phyloP scores from a whole-genome alignment of 2,113 vertebrate species.

The Triplophysa tibetana region DNA sequence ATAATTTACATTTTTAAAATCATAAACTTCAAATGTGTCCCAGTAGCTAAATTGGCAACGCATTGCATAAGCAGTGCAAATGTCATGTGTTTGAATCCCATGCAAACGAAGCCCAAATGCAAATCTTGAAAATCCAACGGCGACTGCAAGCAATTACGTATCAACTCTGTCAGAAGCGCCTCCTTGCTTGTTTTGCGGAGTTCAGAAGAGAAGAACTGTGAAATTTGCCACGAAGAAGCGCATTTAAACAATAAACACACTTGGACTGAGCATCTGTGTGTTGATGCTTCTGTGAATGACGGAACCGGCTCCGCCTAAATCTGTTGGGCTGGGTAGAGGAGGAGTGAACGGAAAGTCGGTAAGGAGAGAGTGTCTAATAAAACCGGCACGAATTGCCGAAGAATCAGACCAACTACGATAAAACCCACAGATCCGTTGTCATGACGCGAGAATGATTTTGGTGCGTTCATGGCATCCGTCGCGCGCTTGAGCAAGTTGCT shows the following conservation, averaged over 20 bases:
- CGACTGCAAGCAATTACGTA: background rate
- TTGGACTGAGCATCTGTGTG: slow-evolving; percentile 7
- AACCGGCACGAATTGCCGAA: slow-evolving; percentile 47
- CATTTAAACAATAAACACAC: slow-evolving; percentile 5
- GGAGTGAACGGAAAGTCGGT: slow-evolving; percentile 59
- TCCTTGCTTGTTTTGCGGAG: background rate
- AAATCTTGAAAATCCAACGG: no score
- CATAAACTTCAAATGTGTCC: no score
- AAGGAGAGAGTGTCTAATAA: slow-evolving; percentile 20
- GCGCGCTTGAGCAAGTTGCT: slow-evolving; percentile 31
- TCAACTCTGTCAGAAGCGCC: slow-evolving; percentile 2
- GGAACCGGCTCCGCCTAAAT: slow-evolving; percentile 53
- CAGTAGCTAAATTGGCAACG: no score
- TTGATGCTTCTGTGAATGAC: slow-evolving; percentile 56
- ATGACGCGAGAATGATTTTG: background rate
- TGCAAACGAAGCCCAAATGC: no score
- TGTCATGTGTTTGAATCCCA: no score
- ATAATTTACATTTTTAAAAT: no score
- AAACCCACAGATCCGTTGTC: slow-evolving; percentile 26
- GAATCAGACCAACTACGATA: slow-evolving; percentile 53
- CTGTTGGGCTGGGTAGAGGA: slow-evolving; percentile 12
- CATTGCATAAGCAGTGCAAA: no score
- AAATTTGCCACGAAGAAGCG: background rate
- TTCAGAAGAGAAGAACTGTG: background rate
- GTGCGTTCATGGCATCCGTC: background rate